Evolutionary conservation across 1,140 invertebrate species (phyloP), one percentile per base, ranked within the genome.

Genomic region (Paramacrobiotus metropolitanus): DNA sequence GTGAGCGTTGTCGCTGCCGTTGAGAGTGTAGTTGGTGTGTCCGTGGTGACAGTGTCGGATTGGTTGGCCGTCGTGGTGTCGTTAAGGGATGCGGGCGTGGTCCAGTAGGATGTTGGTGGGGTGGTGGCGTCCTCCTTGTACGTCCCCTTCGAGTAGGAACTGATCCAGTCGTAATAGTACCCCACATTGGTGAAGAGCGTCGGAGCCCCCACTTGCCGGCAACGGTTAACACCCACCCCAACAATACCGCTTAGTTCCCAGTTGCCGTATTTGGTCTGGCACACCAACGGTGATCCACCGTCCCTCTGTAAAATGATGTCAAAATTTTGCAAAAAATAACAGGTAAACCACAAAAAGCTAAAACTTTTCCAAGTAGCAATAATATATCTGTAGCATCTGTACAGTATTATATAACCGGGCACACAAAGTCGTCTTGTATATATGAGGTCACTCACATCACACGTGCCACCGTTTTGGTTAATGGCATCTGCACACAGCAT

Each of bases 161-260:
- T 15, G 24, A 55, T 55, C 48, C 48, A 55, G 15, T 55, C 48
- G 48, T 55, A 55, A 55, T 55, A 55, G 48, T 20, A 55, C 15
- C 48, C 48, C 15, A 55, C 48, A 28, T 55, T 55, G 48, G 48
- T 55, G 48, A 55, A 55, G 15, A 55, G 48, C 4, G 48, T 55
- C 15, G 48, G 48, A 9, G 48, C 48, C 15, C 4, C 4, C 9
- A 55, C 48, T 28, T 55, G 48, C 4, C 48, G 48, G 24, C 48
- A 55, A 4, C 48, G 15, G 48, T 55, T 55, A 24, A 55, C 24
- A 15, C 48, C 48, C 15, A 55, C 48, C 15, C 48, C 48, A 24
- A 55, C 48, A 24, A 55, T 55, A 28, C 48, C 48, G 15, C 15
- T 55, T 28, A 55, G 48, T 24, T 55, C 48, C 48, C 48, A 55